A percentile compares a stretch with the other conserved stretches of the same genome.
These are phyloP conservation scores for Drosophila ananassae DNA, from an alignment of 1,140 invertebrate species.

Conservation along the genomic window DNA sequence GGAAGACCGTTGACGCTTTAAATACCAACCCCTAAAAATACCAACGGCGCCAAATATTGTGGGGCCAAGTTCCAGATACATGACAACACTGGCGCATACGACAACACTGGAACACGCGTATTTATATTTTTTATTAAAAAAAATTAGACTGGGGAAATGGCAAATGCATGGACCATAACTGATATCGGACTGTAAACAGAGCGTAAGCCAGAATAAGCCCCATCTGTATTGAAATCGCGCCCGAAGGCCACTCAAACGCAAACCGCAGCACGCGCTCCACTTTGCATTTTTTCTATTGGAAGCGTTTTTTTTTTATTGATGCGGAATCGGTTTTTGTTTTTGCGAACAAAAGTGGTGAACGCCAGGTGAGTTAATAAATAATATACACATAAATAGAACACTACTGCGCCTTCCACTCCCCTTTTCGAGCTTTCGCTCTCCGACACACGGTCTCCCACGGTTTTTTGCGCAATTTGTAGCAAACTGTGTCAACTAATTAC, in stretches of 20 bases:
- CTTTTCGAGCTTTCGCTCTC: slow-evolving; percentile 1
- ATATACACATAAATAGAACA: slow-evolving; percentile 1
- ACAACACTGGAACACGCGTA: background rate
- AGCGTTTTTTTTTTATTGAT: slow-evolving; percentile 31
- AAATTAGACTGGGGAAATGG: background rate
- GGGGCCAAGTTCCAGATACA: background rate
- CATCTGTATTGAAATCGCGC: slow-evolving; percentile 3
- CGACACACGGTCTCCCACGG: background rate
- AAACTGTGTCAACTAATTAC: slow-evolving; percentile 61
- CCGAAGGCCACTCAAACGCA: slow-evolving; percentile 13
- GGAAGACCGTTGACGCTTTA: too few relatives aligned
- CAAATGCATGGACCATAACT: background rate
- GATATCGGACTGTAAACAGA: background rate
- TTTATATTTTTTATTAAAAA: slow-evolving; percentile 1
- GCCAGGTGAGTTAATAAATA: slow-evolving; percentile 27
- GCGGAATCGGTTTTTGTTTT: slow-evolving; percentile 13
- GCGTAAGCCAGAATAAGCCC: background rate
- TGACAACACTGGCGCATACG: background rate
- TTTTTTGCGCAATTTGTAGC: slow-evolving; percentile 47
- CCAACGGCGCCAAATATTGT: too few relatives aligned
- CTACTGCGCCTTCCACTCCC: background rate
- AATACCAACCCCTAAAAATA: too few relatives aligned
- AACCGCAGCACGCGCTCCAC: slow-evolving; percentile 30
- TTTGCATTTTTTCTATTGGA: slow-evolving; percentile 23
- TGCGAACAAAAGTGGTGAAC: slow-evolving; percentile 13